Evolutionary conservation across 2,888 invertebrate species (phyloP).

Genomic region (Pasiphila rectangulata): DNA sequence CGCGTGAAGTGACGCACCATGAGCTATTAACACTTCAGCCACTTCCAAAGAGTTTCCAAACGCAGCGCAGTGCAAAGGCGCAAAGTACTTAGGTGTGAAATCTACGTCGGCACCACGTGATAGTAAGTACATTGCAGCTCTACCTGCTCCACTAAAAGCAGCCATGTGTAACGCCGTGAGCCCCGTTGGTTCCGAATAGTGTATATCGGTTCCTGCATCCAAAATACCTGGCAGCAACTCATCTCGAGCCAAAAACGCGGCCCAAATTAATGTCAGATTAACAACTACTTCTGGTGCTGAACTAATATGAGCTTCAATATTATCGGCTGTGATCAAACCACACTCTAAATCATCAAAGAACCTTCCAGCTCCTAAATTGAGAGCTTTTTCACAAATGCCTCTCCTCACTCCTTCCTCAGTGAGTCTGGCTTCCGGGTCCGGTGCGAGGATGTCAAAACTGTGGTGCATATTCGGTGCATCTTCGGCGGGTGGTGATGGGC

Average conservation of each 20-base stretch:
- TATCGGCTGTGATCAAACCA: conserved; percentile 83
- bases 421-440: conserved; percentile 85
- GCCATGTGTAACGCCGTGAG: conserved; percentile 88
- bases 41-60: conserved; percentile 92
- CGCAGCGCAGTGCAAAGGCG: conserved; percentile 93
- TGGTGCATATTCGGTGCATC: conserved; percentile 89
- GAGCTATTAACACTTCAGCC: conserved; percentile 86
- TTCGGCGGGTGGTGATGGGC: conserved; percentile 89
- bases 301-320: conserved; percentile 79
- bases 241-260: conserved; percentile 86
- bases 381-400: conserved; percentile 86
- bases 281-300: conserved; percentile 85
- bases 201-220: conserved; percentile 84
- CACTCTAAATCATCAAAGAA: conserved; percentile 88
- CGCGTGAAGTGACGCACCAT: conserved; percentile 84
- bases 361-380: conserved; percentile 82
- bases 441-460: conserved; percentile 85
- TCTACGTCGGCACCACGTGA: conserved; percentile 86
- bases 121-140: conserved; percentile 85
- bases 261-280: conserved; percentile 86
- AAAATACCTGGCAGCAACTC: conserved; percentile 86
- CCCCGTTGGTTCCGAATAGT: conserved; percentile 86
- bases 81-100: conserved; percentile 85
- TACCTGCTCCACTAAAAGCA: conserved; percentile 87
- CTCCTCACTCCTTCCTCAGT: conserved; percentile 86